Evolutionary conservation across 2,113 vertebrate genomes (phyloP).

Genomic region (Grantiella picta): DNA sequence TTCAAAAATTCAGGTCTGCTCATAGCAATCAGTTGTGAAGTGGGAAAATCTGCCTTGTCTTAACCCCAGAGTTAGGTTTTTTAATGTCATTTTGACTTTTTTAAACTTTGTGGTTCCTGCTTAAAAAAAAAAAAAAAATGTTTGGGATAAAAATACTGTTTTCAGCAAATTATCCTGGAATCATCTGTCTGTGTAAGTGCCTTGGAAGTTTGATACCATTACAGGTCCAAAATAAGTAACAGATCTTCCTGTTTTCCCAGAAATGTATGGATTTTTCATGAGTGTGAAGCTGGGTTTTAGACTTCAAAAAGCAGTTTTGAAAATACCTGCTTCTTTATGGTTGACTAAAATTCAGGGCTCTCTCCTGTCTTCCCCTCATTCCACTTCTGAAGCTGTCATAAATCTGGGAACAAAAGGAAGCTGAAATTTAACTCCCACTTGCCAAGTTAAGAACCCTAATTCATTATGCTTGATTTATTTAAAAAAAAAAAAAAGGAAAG

Average conservation of each 20-base stretch:
- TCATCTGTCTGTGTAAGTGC: background rate
- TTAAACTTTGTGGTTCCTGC: background rate
- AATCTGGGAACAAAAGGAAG: slow-evolving; percentile 6
- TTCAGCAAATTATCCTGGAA: background rate
- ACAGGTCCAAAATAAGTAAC: background rate
- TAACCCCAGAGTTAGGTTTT: background rate
- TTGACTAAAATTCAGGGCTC: background rate
- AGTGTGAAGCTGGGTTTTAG: background rate
- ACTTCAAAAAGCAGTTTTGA: background rate
- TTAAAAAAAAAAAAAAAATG: background rate
- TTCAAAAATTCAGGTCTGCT: background rate
- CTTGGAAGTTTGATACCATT: background rate
- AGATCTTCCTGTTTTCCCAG: background rate
- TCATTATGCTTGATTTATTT: background rate
- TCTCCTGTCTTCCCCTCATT: background rate
- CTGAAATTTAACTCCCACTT: background rate
- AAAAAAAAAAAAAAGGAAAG: too few relatives aligned
- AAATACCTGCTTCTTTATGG: background rate
- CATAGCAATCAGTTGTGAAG: background rate
- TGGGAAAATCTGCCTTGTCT: background rate
- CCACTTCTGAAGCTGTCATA: background rate
- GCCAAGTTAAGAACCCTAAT: background rate
- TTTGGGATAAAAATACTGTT: background rate
- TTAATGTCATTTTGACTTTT: background rate
- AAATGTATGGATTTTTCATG: background rate